Percentiles rank a stretch among this genome's conserved stretches.
These are phyloP conservation scores for Narcine bancroftii DNA, from an alignment of 2,113 vertebrate species.

Conservation along the genomic window DNA sequence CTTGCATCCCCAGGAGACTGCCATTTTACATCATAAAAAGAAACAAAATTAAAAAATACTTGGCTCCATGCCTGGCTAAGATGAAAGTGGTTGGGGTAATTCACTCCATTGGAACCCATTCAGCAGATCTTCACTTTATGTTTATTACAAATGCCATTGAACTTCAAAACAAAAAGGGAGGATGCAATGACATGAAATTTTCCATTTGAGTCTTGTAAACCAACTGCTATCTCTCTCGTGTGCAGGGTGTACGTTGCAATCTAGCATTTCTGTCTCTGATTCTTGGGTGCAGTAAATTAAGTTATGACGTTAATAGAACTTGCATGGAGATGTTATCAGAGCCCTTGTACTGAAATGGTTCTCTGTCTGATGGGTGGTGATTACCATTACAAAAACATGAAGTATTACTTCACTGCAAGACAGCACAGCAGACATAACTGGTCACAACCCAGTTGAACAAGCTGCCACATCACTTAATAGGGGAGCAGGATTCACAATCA, in stretches of 20 bases:
- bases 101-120: not conserved
- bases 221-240: not conserved
- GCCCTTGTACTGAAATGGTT: not conserved
- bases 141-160: constrained; percentile 14
- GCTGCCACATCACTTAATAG: not conserved
- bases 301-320: not conserved
- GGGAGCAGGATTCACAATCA: not conserved
- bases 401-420: not conserved
- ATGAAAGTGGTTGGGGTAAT: constrained; percentile 11
- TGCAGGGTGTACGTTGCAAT: not conserved
- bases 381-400: constrained; percentile 17
- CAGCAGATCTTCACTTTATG: not conserved
- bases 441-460: not conserved
- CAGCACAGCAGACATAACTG: not conserved
- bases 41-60: not conserved
- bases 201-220: not conserved
- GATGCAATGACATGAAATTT: constrained; percentile 1
- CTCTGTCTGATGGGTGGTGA: not conserved
- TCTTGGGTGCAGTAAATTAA: not conserved
- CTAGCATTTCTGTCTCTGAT: not conserved
- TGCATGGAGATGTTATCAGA: constrained; percentile 28
- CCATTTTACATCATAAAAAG: constrained; percentile 2
- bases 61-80: not conserved
- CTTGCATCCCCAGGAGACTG: not conserved
- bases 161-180: not conserved